Evolutionary conservation across 1,140 invertebrate genomes (phyloP).

Genomic region (Wiebesia pumilae): DNA sequence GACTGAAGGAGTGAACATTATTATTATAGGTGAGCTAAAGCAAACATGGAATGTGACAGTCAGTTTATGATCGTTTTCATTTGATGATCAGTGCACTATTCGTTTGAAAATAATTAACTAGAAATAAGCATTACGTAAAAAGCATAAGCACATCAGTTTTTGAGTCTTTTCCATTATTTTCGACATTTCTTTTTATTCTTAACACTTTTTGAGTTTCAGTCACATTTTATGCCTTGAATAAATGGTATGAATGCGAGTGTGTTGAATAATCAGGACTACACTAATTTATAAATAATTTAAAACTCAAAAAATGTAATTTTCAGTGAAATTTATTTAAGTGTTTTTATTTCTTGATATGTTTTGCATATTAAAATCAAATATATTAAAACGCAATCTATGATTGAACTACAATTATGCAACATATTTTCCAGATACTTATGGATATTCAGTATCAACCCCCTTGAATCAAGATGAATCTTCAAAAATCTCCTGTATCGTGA

Average conservation of each 20-base stretch:
- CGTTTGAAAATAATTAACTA: neutral
- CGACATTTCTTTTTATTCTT: neutral
- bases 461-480: conserved; percentile 14
- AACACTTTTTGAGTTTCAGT: neutral
- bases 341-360: neutral
- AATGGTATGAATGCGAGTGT: conserved; percentile 36
- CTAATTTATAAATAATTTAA: conserved; percentile 29
- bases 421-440: conserved; percentile 42
- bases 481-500: neutral
- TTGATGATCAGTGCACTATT: neutral
- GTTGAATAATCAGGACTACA: conserved; percentile 11
- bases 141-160: no score
- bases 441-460: conserved; percentile 25
- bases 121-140: neutral
- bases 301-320: neutral
- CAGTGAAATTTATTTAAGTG: neutral
- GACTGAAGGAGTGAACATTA: conserved; percentile 34
- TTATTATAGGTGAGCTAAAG: conserved; percentile 45
- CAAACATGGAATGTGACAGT: conserved; percentile 44
- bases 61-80: neutral
- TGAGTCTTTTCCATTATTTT: neutral
- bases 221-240: conserved; percentile 42
- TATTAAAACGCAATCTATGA: neutral
- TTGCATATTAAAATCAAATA: conserved; percentile 2
- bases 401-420: neutral